Percentiles rank a stretch among this genome's conserved stretches.
Evolutionary conservation across 2,113 vertebrate genomes (phyloP).

Genomic region (Chaetorhynchus papuensis): DNA sequence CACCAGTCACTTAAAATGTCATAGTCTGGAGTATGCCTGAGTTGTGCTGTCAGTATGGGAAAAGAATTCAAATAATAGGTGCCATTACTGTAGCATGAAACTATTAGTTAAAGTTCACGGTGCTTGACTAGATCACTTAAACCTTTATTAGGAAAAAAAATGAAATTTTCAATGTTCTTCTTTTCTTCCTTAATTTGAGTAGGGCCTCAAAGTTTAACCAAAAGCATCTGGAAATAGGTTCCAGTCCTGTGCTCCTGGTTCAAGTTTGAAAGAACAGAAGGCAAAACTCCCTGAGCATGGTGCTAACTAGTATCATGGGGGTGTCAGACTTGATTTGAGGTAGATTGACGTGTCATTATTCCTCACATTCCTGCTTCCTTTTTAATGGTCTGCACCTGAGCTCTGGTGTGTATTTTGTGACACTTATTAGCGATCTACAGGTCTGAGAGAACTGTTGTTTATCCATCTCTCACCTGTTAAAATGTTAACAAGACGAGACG

Average conservation of each 20-base stretch:
- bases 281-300: neutral
- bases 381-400: constrained; percentile 65
- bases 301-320: constrained; percentile 1
- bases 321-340: constrained; percentile 25
- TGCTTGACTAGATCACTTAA: constrained; percentile 46
- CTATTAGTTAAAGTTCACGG: constrained; percentile 61
- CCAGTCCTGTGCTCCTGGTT: neutral
- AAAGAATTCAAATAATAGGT: constrained; percentile 56
- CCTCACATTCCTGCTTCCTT: constrained; percentile 38
- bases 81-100: constrained; percentile 49
- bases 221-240: constrained; percentile 23
- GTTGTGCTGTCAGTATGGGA: constrained; percentile 29
- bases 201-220: neutral
- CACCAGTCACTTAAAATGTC: constrained; percentile 47
- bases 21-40: constrained; percentile 21
- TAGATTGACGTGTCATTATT: constrained; percentile 50
- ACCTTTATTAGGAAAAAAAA: constrained; percentile 19
- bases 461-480: constrained; percentile 50
- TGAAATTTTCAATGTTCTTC: neutral
- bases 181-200: constrained; percentile 13
- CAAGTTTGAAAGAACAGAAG: neutral
- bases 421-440: constrained; percentile 43
- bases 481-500: constrained; percentile 44
- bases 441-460: constrained; percentile 42
- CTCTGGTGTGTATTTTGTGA: constrained; percentile 44